Base-by-base conservation (phyloP, 2,113 vertebrate genomes). In the Casuarius casuarius region DNA sequence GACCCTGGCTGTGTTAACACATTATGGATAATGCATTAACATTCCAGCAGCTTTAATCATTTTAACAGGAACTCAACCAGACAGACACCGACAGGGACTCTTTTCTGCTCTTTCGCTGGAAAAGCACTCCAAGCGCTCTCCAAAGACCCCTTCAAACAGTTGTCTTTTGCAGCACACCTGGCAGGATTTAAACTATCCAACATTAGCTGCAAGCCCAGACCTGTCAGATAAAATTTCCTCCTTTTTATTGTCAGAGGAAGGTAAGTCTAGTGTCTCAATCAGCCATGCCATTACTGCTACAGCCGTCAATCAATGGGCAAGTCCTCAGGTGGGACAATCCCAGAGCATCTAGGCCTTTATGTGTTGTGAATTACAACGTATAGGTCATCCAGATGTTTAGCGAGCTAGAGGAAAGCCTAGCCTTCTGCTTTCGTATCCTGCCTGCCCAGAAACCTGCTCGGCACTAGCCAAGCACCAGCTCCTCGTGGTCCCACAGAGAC, bases 1-100 rank as follows among this genome's bases (percentile, higher is more conserved):
- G 94, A 29, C 51, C 26, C 86, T 88, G 46, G 46, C 85, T 97
- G 91, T 0, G 66, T 42, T 13, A 85, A 38, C 10, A 31, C 83
- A 48, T 74, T 88, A 96, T 77, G 82, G 90, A 90, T 88, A 94
- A 93, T 51, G 28, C 68, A 83, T 90, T 80, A 78, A 77, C 75
- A 90, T 96, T 95, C 87, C 93, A 88, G 10, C 10, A 88, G 29
- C 0, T 0, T 80, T 90, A 86, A 93, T 81, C 2, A 52, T 56
- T 77, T 84, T 59, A 76, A 78, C 65, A 81, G 85, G 82, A 96
- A 93, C n/a, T 42, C 72, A 48, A 56, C 2, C 75, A 92, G 84
- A 14, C 68, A 67, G 78, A 83, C 78, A 66, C n/a, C 54, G 61
- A 78, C n/a, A 63, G 65, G 15, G 22, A 31, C 90, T 40, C 28